Evolutionary conservation across 2,888 invertebrate genomes (phyloP).

Genomic region (Morinoia aosen): DNA sequence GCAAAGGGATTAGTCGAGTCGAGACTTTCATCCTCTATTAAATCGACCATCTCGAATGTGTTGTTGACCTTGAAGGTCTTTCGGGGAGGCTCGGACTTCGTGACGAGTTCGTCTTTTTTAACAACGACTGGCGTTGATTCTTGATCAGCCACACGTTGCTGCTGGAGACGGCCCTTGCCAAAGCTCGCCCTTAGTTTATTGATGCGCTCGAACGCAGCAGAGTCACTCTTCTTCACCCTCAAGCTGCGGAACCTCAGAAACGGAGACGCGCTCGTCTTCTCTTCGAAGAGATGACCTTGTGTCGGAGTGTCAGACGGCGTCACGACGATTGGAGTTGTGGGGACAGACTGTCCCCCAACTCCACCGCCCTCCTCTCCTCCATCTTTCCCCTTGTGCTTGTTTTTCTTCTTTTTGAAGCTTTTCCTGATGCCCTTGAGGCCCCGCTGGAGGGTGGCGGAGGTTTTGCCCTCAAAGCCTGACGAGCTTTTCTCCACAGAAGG

Average conservation of each 20-base stretch:
- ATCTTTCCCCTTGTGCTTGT: not conserved
- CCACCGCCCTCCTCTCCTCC: not conserved
- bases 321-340: not conserved
- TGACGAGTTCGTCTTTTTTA: not conserved
- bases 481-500: not conserved
- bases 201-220: not conserved
- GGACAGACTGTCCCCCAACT: not conserved
- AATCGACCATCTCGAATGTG: not conserved
- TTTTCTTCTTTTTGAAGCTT: slow-evolving; percentile 20
- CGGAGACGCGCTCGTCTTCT: not conserved
- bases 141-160: not conserved
- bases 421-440: slow-evolving; percentile 26
- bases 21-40: not conserved
- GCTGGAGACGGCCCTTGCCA: not conserved
- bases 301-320: not conserved
- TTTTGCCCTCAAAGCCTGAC: not conserved
- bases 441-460: not conserved
- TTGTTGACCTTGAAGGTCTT: not conserved
- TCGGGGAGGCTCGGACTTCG: not conserved
- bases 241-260: slow-evolving; percentile 35
- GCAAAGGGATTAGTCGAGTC: slow-evolving; percentile 33
- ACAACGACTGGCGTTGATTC: not conserved
- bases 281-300: not conserved
- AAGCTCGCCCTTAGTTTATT: not conserved
- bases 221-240: slow-evolving; percentile 18